Percentiles rank a stretch among this genome's conserved stretches.
phyloP scores from a whole-genome alignment of 2,888 invertebrate species.

The Panzeria rudis region DNA sequence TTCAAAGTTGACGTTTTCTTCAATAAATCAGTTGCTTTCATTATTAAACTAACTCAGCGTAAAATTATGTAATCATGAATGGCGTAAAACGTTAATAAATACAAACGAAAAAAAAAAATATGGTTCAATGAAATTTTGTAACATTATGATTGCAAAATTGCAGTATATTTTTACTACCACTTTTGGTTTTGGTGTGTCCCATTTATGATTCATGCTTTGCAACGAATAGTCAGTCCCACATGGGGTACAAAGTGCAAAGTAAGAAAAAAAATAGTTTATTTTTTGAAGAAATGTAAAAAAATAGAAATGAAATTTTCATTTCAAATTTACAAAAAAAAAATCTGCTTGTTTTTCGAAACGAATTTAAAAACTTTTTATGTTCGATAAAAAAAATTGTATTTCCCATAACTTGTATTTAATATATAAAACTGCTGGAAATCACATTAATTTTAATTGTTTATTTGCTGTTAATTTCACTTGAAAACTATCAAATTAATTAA shows the following conservation, averaged over 20 bases:
- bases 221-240: constrained; percentile 22
- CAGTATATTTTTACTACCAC: constrained; percentile 19
- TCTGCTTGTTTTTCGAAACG: background rate
- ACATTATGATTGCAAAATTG: constrained; percentile 4
- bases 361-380: too few relatives aligned
- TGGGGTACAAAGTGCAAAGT: constrained; percentile 52
- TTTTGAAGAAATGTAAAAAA: background rate
- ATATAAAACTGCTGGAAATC: background rate
- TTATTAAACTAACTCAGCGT: background rate
- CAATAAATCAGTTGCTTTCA: background rate
- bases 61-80: constrained; percentile 1
- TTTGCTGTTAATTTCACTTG: background rate
- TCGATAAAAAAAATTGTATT: background rate
- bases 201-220: constrained; percentile 54
- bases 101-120: background rate
- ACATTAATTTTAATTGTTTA: constrained; percentile 26
- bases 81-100: background rate
- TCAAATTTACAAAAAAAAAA: background rate
- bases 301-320: background rate
- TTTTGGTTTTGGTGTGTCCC: constrained; percentile 1
- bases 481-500: constrained; percentile 25
- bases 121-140: constrained; percentile 4
- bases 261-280: constrained; percentile 16
- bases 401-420: background rate
- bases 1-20: background rate